phyloP scores from a whole-genome alignment of 2,113 vertebrate species.

The Corythornis vintsioides region DNA sequence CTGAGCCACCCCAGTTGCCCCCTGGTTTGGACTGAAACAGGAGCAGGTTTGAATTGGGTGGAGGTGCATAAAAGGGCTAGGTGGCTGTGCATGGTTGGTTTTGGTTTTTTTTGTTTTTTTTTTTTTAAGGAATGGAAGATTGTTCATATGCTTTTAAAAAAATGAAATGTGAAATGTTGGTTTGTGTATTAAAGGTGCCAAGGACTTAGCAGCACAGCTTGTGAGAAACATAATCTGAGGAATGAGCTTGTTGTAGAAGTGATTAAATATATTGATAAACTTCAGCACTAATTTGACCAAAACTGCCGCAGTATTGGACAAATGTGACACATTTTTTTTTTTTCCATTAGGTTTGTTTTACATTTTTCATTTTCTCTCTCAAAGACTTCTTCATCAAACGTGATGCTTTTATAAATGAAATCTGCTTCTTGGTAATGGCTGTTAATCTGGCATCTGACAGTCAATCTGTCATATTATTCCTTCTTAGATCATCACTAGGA shows the following conservation, averaged over 20 bases:
- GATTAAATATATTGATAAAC: background rate
- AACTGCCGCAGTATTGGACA: background rate
- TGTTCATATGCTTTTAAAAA: background rate
- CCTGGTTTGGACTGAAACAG: rapidly evolving
- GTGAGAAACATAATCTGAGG: background rate
- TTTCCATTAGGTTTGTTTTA: background rate
- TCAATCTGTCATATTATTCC: background rate
- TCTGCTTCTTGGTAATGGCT: background rate
- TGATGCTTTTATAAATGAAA: background rate
- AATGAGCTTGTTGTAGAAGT: background rate
- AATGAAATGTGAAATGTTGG: background rate
- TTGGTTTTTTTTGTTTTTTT: background rate
- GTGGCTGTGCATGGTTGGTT: background rate
- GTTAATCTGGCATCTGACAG: background rate
- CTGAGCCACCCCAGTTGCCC: background rate
- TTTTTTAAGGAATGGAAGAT: background rate
- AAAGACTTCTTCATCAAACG: background rate
- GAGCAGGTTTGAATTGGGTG: rapidly evolving
- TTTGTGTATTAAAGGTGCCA: background rate
- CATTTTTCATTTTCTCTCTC: background rate
- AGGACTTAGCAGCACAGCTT: background rate
- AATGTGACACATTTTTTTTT: background rate
- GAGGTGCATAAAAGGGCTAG: rapidly evolving
- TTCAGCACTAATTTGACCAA: background rate
- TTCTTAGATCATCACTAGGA: background rate